A percentile compares a stretch with the other conserved stretches of the same genome.
Evolutionary conservation across 2,888 invertebrate genomes (phyloP).

Genomic region (Cybosia mesomella): DNA sequence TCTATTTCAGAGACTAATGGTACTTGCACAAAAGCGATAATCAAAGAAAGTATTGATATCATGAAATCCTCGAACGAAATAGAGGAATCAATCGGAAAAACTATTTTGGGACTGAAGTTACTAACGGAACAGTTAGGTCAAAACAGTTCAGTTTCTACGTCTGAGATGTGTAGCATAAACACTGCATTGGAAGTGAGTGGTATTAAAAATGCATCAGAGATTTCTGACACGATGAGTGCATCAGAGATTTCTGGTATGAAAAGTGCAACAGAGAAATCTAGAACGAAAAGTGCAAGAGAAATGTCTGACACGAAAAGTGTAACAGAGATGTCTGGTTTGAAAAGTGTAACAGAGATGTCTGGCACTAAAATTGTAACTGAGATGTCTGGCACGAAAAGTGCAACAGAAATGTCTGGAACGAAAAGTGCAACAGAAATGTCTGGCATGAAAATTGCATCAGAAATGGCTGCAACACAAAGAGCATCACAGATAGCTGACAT

Average conservation of each 20-base stretch:
- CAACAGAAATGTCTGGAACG: not conserved
- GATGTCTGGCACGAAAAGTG: not conserved
- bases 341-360: conserved; percentile 34
- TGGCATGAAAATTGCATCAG: not conserved
- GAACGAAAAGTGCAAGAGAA: not conserved
- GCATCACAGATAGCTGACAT: not conserved
- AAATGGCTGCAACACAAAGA: not conserved
- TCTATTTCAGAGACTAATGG: conserved; percentile 40
- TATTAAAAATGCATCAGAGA: not conserved
- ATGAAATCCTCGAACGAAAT: conserved; percentile 30
- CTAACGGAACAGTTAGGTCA: conserved; percentile 45
- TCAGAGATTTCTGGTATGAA: too few relatives aligned
- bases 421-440: not conserved
- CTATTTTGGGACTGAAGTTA: conserved; percentile 39
- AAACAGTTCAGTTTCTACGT: conserved; percentile 35
- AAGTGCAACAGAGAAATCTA: not conserved
- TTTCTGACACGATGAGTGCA: too few relatives aligned
- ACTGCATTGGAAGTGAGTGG: not conserved
- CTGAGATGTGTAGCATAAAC: conserved; percentile 28
- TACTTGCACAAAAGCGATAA: conserved; percentile 19
- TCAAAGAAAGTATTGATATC: conserved; percentile 42
- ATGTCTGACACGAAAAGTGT: not conserved
- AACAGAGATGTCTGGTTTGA: not conserved
- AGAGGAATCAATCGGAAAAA: conserved; percentile 40
- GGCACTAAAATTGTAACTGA: conserved; percentile 29